Conservation (phyloP, 2,888 invertebrate genomes). For the Deroplatys truncata region DNA sequence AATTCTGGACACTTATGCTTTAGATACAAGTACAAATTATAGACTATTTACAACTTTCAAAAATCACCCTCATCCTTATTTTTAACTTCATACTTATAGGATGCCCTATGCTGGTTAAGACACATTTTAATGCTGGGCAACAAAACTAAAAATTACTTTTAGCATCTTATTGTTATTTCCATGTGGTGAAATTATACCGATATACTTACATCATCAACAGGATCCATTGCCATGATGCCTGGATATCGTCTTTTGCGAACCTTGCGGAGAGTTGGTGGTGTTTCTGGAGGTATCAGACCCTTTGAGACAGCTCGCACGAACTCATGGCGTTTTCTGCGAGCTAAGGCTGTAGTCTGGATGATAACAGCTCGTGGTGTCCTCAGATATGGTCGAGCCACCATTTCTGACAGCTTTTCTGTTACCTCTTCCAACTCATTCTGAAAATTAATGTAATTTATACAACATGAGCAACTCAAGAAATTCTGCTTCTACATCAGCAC, state of each 20-base stretch:
- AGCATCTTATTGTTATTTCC: no score
- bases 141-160: no score
- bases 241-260: constrained; percentile 45
- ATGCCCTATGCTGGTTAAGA: no score
- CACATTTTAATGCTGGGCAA: no score
- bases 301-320: constrained; percentile 59
- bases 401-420: constrained; percentile 61
- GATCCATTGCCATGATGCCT: constrained; percentile 41
- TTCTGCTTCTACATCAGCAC: no score
- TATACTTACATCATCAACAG: constrained; percentile 45
- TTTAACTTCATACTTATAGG: no score
- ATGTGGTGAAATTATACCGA: no score
- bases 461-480: no score
- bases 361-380: constrained; percentile 59
- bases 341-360: constrained; percentile 56
- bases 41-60: no score
- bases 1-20: no score
- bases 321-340: constrained; percentile 58
- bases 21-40: no score
- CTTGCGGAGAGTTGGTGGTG: constrained; percentile 54
- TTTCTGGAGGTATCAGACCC: constrained; percentile 54
- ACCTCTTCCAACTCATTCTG: constrained; percentile 64
- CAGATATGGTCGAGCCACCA: constrained; percentile 58
- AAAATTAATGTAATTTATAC: constrained; percentile 31
- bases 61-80: no score